Base-by-base conservation (phyloP, 2,113 vertebrate species). In the Sula dactylatra region DNA sequence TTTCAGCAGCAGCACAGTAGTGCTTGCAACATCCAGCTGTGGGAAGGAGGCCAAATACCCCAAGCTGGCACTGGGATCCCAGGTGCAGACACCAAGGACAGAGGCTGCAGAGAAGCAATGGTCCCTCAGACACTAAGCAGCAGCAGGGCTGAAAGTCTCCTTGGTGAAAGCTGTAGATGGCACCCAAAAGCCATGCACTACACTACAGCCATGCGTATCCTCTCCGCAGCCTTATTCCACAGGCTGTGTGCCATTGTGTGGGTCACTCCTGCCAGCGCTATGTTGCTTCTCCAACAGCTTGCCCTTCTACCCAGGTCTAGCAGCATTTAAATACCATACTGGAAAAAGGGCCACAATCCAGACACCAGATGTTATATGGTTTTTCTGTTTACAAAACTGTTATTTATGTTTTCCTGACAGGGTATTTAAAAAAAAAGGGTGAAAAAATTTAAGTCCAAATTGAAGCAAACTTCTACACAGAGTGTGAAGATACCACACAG, bases 191-290 rank as follows among this genome's bases (percentile, higher is more conserved):
- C 45, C 24, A 12, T 1, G 20, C 12, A 9, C 44, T 42, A 17
- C 24, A 27, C 34, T 50, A 32, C 26, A 67, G 42, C 47, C 42
- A 76, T 74, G 61, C 20, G 22, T 56, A 76, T 8, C 9, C 34
- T 36, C 56, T 50, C 22, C 0, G 3, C 44, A 71, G 29, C n/a
- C 42, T 59, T 27, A 27, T 25, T n/a, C 40, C 0, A 3, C 49
- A 16, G 64, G 65, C 70, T 69, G 42, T 7, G 42, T 7, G 13
- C 22, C 0, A 0, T 7, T 10, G 29, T 16, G 2, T 5, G 7
- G 6, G 17, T n/a, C 56, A 50, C 42, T 71, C 38, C 31, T 52
- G 47, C 25, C 77, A 59, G n/a, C 1, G 0, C 49, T 13, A 5
- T 9, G 50, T 5, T 76, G n/a, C 80, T 78, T 64, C 40, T 59